Evolutionary conservation across 2,888 invertebrate genomes (phyloP), one percentile per base, ranked within the genome.

Genomic region (Parnassius orleans): DNA sequence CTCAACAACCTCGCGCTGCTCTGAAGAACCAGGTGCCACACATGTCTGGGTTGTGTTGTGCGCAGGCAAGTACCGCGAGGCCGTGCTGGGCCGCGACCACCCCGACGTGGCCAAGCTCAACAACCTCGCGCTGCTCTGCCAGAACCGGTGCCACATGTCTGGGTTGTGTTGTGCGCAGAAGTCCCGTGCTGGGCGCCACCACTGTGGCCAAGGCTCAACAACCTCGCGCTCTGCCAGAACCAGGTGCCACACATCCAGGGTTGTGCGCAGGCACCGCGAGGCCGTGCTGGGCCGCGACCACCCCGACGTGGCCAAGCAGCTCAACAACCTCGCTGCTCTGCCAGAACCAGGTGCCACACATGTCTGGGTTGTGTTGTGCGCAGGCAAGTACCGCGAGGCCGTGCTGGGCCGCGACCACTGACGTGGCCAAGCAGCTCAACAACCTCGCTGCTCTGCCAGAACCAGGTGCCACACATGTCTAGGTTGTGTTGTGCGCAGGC

Each of bases 271-370:
- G n/a, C n/a, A n/a, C n/a, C n/a, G n/a, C n/a, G n/a, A n/a, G n/a
- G n/a, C n/a, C n/a, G n/a, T n/a, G n/a, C 93, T 99, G 48, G 99
- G 99, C 56, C 95, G 96, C 77, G 99, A 99, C 90, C 99, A 99
- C 92, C 99, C 99, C 58, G 99, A 99, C 90, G 99, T 99, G 44
- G 99, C 99, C 68, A 99, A 99, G 86, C 99, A 99, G n/a, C n/a
- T n/a, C n/a, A n/a, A n/a, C n/a, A n/a, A n/a, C n/a, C n/a, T n/a
- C n/a, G n/a, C 93, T 99, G 70, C 94, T 99, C 61, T 99, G 99
- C 86, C 99, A 99, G 93, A 99, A 99, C 91, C 99, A 99, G 93
- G 95, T 94, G 41, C 57, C n/a, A 19, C 19, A 2, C 19, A 19
- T 19, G 2, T 19, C n/a, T n/a, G n/a, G 2, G 19, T 19, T 2